A percentile compares a stretch with the other conserved stretches of the same genome.
Conservation (phyloP, 2,888 invertebrate species). For the Merodon equestris region DNA sequence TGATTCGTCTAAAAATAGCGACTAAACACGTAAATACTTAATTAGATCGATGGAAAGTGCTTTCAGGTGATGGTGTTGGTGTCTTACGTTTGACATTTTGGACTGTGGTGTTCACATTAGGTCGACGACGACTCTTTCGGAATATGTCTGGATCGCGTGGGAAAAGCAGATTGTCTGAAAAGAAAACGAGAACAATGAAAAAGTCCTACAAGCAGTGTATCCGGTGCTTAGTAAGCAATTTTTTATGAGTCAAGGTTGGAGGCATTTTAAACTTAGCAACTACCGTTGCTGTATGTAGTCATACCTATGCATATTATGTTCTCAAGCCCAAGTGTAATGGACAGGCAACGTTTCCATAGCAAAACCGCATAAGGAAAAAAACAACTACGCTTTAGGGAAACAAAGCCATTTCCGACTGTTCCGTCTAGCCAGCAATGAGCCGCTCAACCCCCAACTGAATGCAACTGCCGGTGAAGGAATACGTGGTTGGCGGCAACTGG, state of each 20-base stretch:
- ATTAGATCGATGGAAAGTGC: too few relatives aligned
- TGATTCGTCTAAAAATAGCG: conserved; percentile 78
- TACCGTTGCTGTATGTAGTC: conserved; percentile 5
- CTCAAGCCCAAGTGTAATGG: too few relatives aligned
- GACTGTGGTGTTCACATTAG: conserved; percentile 52
- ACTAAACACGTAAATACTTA: conserved; percentile 67
- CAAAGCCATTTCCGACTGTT: conserved; percentile 37
- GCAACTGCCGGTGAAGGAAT: too few relatives aligned
- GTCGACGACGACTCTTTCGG: conserved; percentile 34
- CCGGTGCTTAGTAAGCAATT: conserved; percentile 21
- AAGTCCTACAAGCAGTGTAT: conserved; percentile 11
- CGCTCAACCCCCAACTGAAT: conserved; percentile 6
- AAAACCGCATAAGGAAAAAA: conserved; percentile 41
- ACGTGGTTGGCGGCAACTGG: conserved; percentile 44
- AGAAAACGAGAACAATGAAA: neutral
- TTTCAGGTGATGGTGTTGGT: neutral
- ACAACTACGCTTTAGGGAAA: conserved; percentile 10
- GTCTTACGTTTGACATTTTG: conserved; percentile 63
- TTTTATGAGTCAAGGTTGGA: conserved; percentile 60
- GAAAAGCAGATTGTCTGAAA: conserved; percentile 63
- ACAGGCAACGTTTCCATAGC: conserved; percentile 45
- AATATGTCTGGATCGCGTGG: conserved; percentile 45
- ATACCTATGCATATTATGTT: too few relatives aligned
- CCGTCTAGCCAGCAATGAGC: conserved; percentile 62
- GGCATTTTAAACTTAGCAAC: conserved; percentile 40